phyloP scores from a whole-genome alignment of 2,113 vertebrate species.

The Planiliza haematocheilus region DNA sequence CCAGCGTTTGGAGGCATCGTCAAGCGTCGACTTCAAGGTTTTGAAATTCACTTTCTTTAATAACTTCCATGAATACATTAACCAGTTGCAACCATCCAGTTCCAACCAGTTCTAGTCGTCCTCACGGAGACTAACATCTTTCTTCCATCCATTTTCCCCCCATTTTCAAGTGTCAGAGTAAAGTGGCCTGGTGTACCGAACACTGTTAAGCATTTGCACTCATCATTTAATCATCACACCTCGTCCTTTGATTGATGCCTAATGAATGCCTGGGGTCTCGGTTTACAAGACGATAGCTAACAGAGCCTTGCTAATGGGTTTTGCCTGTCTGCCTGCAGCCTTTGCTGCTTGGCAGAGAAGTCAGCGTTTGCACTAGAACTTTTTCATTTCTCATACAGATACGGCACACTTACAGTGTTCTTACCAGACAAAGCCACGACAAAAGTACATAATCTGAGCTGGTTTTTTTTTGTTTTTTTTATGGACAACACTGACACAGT shows the following conservation, averaged over 20 bases:
- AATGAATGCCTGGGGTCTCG: conserved; percentile 90
- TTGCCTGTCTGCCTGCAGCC: conserved; percentile 51
- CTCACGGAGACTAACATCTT: conserved; percentile 32
- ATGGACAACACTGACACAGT: background rate
- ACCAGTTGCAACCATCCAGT: conserved; percentile 36
- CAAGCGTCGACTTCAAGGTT: conserved; percentile 45
- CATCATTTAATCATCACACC: conserved; percentile 90
- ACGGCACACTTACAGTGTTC: background rate
- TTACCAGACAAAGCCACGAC: background rate
- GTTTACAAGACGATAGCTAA: conserved; percentile 91
- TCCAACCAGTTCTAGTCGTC: conserved; percentile 15
- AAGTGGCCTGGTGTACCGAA: conserved; percentile 65
- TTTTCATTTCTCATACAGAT: background rate
- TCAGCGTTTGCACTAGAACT: conserved; percentile 10
- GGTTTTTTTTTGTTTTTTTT: background rate
- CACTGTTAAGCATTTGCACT: conserved; percentile 77
- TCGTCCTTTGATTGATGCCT: conserved; percentile 85
- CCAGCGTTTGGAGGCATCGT: conserved; percentile 6
- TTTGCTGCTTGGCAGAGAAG: conserved; percentile 16
- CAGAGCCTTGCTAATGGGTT: conserved; percentile 90
- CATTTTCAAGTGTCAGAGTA: conserved; percentile 69
- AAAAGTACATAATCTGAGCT: background rate
- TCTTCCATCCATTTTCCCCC: conserved; percentile 53
- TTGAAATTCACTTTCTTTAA: conserved; percentile 56
- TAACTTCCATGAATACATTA: conserved; percentile 58